These are phyloP conservation scores for Chydorus sphaericus DNA, from an alignment of 2,888 invertebrate species.

Conservation along the genomic window DNA sequence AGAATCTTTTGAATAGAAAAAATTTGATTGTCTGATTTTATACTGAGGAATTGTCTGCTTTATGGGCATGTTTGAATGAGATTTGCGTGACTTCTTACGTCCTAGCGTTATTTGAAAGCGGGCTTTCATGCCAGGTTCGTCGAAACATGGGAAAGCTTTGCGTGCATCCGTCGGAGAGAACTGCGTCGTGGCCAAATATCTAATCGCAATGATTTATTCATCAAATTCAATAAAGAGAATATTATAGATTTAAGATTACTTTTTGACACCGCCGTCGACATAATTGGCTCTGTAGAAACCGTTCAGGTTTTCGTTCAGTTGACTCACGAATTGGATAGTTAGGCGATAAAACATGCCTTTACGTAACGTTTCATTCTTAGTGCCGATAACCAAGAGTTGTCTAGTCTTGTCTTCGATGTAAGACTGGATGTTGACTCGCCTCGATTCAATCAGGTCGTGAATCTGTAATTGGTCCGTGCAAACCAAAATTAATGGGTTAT, in stretches of 20 bases:
- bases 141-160: conserved; percentile 30
- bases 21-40: background rate
- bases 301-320: conserved; percentile 55
- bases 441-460: background rate
- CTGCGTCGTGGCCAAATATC: conserved; percentile 63
- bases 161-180: conserved; percentile 41
- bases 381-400: conserved; percentile 45
- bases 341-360: conserved; percentile 47
- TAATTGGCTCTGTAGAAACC: conserved; percentile 76
- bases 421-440: conserved; percentile 17
- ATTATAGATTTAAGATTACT: conserved; percentile 21
- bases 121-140: conserved; percentile 30
- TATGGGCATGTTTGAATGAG: conserved; percentile 11
- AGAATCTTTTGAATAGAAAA: too few species aligned
- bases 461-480: background rate
- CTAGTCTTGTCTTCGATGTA: conserved; percentile 34
- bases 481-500: background rate
- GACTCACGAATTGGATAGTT: conserved; percentile 51
- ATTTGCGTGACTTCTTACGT: conserved; percentile 23
- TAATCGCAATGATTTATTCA: conserved; percentile 23
- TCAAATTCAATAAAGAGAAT: background rate
- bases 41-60: conserved; percentile 2
- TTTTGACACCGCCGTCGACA: conserved; percentile 41
- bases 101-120: conserved; percentile 26
- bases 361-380: conserved; percentile 33